Evolutionary conservation across 2,797 vertebrate species (phyloP), one percentile per base, ranked within the genome.

Genomic region (Myiotriccus ornatus): DNA sequence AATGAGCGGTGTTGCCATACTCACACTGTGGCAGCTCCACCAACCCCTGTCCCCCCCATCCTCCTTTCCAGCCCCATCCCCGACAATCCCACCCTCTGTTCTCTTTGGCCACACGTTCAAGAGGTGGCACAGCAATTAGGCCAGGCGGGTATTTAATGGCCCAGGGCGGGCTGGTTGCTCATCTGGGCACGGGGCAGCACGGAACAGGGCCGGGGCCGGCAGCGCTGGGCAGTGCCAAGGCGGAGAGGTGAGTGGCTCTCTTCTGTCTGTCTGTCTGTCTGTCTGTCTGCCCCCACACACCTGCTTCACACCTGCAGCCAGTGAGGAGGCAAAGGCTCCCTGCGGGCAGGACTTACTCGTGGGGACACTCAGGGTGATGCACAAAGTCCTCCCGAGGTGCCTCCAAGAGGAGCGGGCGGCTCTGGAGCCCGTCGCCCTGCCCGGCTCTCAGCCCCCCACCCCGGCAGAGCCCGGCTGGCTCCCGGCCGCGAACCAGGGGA

Each of bases 51-150:
- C 46, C 64, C 68, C 43, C n/a, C 56, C 12, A 1, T 21, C 6
- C 53, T 27, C 74, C 70, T 57, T 60, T 28, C 64, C 91, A 93
- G 80, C 94, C 15, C 65, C 20, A 23, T 57, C 71, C 88, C 74
- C 49, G 78, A 94, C 97, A 76, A 90, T 96, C 97, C 94, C 83
- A 87, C 78, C 82, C 68, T 35, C 84, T 23, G n/a, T 68, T 79
- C 85, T 12, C 57, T 0, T 15, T 10, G 55, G 74, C 57, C 76
- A 18, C 60, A 30, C 62, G 3, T 9, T 41, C 12, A 7, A 56
- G 71, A 75, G 90, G 55, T 78, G 84, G 55, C 81, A 62, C 5
- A 22, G 57, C 69, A 49, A 76, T 91, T 87, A 91, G 82, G 4
- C 3, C 50, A 8, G 11, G 57, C 1, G 47, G 64, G 87, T 96